Evolutionary conservation across 2,888 invertebrate genomes (phyloP).

Genomic region (Catocala fraxini): DNA sequence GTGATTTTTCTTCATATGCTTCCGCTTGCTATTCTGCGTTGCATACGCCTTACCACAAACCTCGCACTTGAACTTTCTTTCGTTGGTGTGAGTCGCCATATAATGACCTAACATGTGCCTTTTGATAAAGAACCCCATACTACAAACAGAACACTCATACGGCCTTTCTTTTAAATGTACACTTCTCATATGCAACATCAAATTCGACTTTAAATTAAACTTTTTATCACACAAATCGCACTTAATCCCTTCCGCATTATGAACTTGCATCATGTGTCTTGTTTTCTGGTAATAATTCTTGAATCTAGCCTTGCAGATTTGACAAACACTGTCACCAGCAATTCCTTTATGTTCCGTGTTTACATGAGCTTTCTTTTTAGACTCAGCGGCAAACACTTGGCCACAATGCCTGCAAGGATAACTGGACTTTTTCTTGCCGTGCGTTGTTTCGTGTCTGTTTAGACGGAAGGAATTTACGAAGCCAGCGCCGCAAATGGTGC

Average conservation of each 20-base stretch:
- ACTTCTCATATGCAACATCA: slow-evolving; percentile 77
- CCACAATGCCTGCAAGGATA: slow-evolving; percentile 77
- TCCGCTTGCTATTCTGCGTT: slow-evolving; percentile 76
- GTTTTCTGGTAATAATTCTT: slow-evolving; percentile 83
- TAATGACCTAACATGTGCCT: slow-evolving; percentile 83
- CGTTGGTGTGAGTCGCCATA: slow-evolving; percentile 82
- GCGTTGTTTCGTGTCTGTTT: slow-evolving; percentile 77
- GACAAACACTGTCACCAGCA: slow-evolving; percentile 80
- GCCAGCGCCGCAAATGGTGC: slow-evolving; percentile 79
- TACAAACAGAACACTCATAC: slow-evolving; percentile 79
- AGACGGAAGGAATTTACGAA: slow-evolving; percentile 77
- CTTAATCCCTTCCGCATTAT: slow-evolving; percentile 78
- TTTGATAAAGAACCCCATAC: slow-evolving; percentile 81
- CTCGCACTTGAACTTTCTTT: slow-evolving; percentile 87
- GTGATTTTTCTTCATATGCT: slow-evolving; percentile 82
- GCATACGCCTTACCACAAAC: slow-evolving; percentile 87
- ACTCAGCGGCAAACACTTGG: slow-evolving; percentile 73
- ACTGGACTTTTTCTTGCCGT: slow-evolving; percentile 76
- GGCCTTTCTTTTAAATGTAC: slow-evolving; percentile 80
- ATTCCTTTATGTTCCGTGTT: slow-evolving; percentile 80
- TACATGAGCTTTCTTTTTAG: slow-evolving; percentile 78
- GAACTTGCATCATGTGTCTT: slow-evolving; percentile 79
- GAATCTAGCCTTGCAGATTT: slow-evolving; percentile 80
- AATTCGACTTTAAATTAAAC: slow-evolving; percentile 79
- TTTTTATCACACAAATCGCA: slow-evolving; percentile 79